Percentiles rank a stretch among this genome's conserved stretches.
Conservation (phyloP, 2,797 vertebrate genomes). For the Chromis chromis region DNA sequence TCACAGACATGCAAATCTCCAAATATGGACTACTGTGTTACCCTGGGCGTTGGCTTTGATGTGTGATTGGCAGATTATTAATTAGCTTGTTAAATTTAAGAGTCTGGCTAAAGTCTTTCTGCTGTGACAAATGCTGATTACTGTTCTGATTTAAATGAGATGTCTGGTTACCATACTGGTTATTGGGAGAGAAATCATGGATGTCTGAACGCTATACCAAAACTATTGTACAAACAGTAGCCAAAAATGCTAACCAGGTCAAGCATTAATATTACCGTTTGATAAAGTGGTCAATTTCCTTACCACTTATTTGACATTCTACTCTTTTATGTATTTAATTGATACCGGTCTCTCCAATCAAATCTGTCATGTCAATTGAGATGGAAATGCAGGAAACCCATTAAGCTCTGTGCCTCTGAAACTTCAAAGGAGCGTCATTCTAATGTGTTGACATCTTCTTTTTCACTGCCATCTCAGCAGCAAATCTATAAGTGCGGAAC, state of each 20-base stretch:
- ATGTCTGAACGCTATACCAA: not conserved
- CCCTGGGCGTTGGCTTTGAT: not conserved
- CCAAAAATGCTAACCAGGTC: no score
- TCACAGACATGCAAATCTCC: slow-evolving; percentile 12
- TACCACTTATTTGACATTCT: not conserved
- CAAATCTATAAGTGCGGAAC: slow-evolving; percentile 26
- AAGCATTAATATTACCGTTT: no score
- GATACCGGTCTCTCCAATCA: slow-evolving; percentile 8
- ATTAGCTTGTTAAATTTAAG: slow-evolving; percentile 7
- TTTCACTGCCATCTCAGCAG: slow-evolving; percentile 18
- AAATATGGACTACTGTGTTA: not conserved
- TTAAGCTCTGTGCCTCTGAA: slow-evolving; percentile 35
- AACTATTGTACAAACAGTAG: not conserved
- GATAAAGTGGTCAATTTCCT: no score
- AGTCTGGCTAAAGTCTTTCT: not conserved
- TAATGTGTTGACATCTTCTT: slow-evolving; percentile 49
- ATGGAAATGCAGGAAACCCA: slow-evolving; percentile 39
- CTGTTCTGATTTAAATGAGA: not conserved
- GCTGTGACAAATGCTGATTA: not conserved
- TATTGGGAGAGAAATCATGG: slow-evolving; percentile 3
- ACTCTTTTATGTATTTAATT: slow-evolving; percentile 13
- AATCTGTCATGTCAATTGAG: slow-evolving; percentile 15
- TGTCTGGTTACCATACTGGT: not conserved
- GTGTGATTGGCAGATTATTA: slow-evolving; percentile 20
- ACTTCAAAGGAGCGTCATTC: slow-evolving; percentile 58